These are phyloP conservation scores for Maniola hyperantus DNA, from an alignment of 2,888 invertebrate genomes.

Conservation along the genomic window DNA sequence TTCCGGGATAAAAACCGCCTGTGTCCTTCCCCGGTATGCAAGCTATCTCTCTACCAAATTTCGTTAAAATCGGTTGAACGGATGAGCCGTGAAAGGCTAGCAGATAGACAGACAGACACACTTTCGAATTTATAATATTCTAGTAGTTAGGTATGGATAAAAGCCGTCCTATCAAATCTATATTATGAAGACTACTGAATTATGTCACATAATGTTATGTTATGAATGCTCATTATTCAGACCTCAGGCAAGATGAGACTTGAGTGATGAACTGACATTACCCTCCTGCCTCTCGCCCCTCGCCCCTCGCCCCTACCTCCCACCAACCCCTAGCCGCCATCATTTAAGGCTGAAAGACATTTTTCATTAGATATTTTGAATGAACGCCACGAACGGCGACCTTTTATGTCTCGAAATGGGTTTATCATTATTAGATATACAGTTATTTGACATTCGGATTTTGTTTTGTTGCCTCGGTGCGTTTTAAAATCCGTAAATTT, in stretches of 20 bases:
- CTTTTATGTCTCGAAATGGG: background rate
- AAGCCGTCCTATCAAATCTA: background rate
- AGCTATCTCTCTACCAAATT: too few species aligned
- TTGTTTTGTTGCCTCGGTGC: too few species aligned
- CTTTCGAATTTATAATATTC: too few species aligned
- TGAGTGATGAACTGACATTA: conserved; percentile 23
- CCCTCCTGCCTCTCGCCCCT: background rate
- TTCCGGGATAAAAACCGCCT: too few species aligned
- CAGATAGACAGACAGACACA: too few species aligned
- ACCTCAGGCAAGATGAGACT: conserved; percentile 19
- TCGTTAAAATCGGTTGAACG: too few species aligned
- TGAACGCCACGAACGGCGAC: background rate
- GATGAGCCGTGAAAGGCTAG: too few species aligned
- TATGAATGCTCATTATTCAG: conserved; percentile 23
- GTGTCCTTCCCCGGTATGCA: too few species aligned
- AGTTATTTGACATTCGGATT: background rate
- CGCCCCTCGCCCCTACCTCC: background rate
- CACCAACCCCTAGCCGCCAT: conserved; percentile 1
- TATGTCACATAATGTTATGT: background rate
- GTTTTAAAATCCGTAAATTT: too few species aligned
- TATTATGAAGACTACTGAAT: background rate
- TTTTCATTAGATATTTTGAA: conserved; percentile 9
- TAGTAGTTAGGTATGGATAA: too few species aligned
- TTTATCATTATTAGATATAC: background rate
- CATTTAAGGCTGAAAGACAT: conserved; percentile 8